These are phyloP conservation scores for Parazoanthus swiftii DNA, from an alignment of 92 coral and sea anemone genomes.

Conservation along the genomic window DNA sequence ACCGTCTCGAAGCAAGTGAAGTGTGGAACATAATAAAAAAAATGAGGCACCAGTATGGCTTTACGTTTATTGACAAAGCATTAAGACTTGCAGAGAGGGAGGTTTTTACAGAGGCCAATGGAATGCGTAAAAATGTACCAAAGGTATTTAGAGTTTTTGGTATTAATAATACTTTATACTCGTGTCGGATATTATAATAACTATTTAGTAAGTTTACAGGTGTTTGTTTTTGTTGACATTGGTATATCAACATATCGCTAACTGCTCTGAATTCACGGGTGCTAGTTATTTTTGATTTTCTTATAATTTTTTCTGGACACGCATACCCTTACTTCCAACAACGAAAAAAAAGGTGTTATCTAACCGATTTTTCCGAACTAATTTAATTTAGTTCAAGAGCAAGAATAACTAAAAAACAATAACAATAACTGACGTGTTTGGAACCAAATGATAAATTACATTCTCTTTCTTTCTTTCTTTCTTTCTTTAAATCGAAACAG, in stretches of 20 bases:
- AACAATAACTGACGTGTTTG: no score
- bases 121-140: slow-evolving; percentile 35
- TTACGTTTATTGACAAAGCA: slow-evolving; percentile 36
- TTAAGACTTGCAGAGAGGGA: slow-evolving; percentile 38
- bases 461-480: no score
- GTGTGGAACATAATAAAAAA: not conserved
- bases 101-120: slow-evolving; percentile 28
- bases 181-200: no score
- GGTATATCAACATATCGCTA: not conserved
- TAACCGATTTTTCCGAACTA: no score
- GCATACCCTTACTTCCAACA: no score
- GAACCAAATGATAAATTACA: no score
- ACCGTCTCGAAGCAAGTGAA: not conserved
- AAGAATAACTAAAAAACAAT: no score
- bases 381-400: no score
- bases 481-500: no score
- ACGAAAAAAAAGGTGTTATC: no score
- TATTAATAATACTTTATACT: not conserved
- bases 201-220: not conserved
- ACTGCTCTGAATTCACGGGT: not conserved
- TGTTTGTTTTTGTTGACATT: not conserved
- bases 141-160: slow-evolving; percentile 19
- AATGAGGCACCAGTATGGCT: slow-evolving; percentile 27
- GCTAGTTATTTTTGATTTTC: no score
- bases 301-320: no score